A percentile compares a stretch with the other conserved stretches of the same genome.
Conservation (phyloP, 2,113 vertebrate genomes). For the Erythrolamprus reginae region DNA sequence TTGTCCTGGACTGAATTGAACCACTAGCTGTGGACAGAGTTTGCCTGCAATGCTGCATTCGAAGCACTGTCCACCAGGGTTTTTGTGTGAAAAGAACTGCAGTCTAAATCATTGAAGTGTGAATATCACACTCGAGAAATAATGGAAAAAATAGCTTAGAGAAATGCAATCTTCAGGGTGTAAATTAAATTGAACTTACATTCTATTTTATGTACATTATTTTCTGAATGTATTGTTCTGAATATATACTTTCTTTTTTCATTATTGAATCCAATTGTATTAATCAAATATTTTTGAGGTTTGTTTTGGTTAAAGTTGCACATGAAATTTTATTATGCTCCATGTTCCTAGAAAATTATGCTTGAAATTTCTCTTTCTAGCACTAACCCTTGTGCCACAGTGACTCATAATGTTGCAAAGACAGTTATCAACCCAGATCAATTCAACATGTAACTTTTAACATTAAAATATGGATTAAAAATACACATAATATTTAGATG, state of each 20-base stretch:
- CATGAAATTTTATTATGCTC: background rate
- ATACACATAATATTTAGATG: background rate
- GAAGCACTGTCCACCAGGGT: too few species aligned
- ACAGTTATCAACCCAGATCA: background rate
- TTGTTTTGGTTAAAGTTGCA: background rate
- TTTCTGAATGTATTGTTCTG: background rate
- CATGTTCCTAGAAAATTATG: background rate
- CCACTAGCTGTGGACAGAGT: too few species aligned
- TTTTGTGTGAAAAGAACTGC: background rate
- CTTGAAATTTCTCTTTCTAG: too few species aligned
- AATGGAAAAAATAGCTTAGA: background rate
- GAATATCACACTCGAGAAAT: background rate
- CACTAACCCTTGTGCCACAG: too few species aligned
- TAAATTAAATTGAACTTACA: background rate
- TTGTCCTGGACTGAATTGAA: too few species aligned
- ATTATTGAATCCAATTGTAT: background rate
- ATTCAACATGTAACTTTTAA: constrained; percentile 20
- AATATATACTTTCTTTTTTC: background rate
- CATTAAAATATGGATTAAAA: constrained; percentile 33
- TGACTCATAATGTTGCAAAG: background rate
- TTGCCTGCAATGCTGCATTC: too few species aligned
- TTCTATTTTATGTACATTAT: background rate
- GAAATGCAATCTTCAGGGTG: background rate
- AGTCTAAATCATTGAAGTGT: background rate
- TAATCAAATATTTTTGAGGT: background rate